A percentile compares a stretch with the other conserved stretches of the same genome.
Evolutionary conservation across 2,113 vertebrate species (phyloP).

Genomic region (Tragelaphus buxtoni): DNA sequence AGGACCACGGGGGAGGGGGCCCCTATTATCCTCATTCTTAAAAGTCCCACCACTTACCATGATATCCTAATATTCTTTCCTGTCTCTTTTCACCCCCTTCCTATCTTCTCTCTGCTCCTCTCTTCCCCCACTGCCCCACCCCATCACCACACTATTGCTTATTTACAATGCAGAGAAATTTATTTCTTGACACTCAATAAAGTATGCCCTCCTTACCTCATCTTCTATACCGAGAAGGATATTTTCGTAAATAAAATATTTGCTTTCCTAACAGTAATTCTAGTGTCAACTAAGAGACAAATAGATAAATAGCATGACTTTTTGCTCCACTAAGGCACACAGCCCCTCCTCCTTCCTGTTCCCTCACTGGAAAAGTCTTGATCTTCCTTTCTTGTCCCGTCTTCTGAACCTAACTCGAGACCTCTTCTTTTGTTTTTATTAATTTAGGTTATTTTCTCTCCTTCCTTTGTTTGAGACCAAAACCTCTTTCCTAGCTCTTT

Average conservation of each 20-base stretch:
- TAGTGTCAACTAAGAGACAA: background rate
- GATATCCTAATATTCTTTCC: background rate
- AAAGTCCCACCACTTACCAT: background rate
- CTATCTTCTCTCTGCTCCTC: background rate
- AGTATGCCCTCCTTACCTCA: background rate
- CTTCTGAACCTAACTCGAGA: slow-evolving; percentile 1
- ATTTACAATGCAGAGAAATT: background rate
- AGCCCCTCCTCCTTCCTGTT: background rate
- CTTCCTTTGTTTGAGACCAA: background rate
- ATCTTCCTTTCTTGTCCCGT: background rate
- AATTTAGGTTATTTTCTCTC: slow-evolving; percentile 3
- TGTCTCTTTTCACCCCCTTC: background rate
- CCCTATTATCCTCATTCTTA: background rate
- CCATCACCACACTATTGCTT: background rate
- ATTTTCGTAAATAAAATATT: slow-evolving; percentile 7
- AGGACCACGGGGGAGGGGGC: accelerated
- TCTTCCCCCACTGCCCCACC: background rate
- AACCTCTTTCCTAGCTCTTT: background rate
- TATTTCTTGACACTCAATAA: background rate
- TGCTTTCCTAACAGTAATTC: background rate
- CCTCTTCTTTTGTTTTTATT: background rate
- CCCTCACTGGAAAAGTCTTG: background rate
- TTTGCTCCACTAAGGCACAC: background rate
- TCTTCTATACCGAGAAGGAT: background rate
- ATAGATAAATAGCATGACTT: background rate